phyloP scores from a whole-genome alignment of 2,113 vertebrate species.

The Boleophthalmus pectinirostris region DNA sequence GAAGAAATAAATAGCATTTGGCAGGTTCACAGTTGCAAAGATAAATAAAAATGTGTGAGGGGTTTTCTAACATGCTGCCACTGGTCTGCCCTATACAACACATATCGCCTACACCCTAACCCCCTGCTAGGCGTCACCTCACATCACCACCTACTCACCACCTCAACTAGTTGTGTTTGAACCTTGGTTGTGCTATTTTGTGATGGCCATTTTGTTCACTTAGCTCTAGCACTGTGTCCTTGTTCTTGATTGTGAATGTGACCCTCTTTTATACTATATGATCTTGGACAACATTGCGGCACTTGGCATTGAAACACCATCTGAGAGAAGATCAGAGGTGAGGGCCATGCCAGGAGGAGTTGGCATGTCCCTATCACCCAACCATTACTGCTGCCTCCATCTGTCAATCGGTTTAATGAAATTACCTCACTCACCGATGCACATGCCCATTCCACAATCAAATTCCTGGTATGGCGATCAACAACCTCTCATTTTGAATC shows the following conservation, averaged over 20 bases:
- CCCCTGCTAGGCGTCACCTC: conserved; percentile 25
- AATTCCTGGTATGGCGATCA: conserved; percentile 19
- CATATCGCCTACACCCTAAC: conserved; percentile 45
- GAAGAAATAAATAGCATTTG: conserved; percentile 18
- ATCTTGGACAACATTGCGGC: conserved; percentile 22
- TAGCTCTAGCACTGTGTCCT: conserved; percentile 44
- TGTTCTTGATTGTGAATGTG: conserved; percentile 15
- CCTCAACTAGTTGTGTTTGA: conserved; percentile 29
- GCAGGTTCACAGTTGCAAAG: conserved; percentile 10
- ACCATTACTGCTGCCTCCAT: conserved; percentile 73
- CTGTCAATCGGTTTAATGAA: conserved; percentile 72
- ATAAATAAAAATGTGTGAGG: conserved; percentile 18
- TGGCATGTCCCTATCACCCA: conserved; percentile 70
- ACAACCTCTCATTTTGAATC: conserved; percentile 14
- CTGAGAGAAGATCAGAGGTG: conserved; percentile 51
- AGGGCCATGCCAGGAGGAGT: conserved; percentile 65
- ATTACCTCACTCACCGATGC: conserved; percentile 59
- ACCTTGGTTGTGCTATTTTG: conserved; percentile 59
- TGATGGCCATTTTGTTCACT: conserved; percentile 60
- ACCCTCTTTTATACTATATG: conserved; percentile 24
- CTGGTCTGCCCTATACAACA: conserved; percentile 29
- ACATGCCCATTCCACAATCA: conserved; percentile 59
- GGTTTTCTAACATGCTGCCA: conserved; percentile 27
- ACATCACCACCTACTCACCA: conserved; percentile 54
- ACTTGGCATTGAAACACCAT: conserved; percentile 31